Evolutionary conservation across 1,140 invertebrate species (phyloP), one percentile per base, ranked within the genome.

Genomic region (Solen grandis): DNA sequence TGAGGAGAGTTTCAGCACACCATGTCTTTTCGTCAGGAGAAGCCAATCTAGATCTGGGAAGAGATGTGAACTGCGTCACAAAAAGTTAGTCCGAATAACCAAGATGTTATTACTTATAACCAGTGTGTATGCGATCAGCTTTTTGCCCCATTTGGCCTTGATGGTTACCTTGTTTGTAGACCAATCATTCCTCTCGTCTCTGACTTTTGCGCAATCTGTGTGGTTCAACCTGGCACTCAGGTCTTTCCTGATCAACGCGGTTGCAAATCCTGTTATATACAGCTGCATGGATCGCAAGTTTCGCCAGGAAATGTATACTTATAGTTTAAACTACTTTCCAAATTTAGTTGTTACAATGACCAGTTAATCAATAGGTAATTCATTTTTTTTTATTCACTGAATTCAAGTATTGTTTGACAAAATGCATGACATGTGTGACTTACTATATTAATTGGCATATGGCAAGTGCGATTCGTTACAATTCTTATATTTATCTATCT

Each of bases 251-350:
- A 50, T 82, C 5, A 78, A 70, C 29, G 52, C 65, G 3, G 81
- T 68, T 25, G 68, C 66, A 13, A 82, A 82, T 59, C 81, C 81
- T 0, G 55, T 82, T 33, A 73, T 82, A 29, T 82, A 77, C 22
- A 68, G 74, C 22, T 77, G 66, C 19, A 72, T 72, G 69, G 69
- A 72, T 19, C 33, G 4, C 14, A 57, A 72, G 29, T 72, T 72
- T 22, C n/a, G 35, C n/a, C 33, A 52, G 19, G 66, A 69, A n/a
- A n/a, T n/a, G n/a, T n/a, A n/a, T n/a, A n/a, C n/a, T n/a, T n/a
- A n/a, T n/a, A n/a, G n/a, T n/a, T n/a, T n/a, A n/a, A n/a, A n/a
- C n/a, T n/a, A n/a, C n/a, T n/a, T n/a, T n/a, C n/a, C n/a, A n/a
- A n/a, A n/a, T n/a, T n/a, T n/a, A n/a, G n/a, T n/a, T n/a, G n/a